Percentiles rank a stretch among this genome's conserved stretches.
Conservation (phyloP, 2,888 invertebrate genomes). For the Rotaria magnacalcarata region DNA sequence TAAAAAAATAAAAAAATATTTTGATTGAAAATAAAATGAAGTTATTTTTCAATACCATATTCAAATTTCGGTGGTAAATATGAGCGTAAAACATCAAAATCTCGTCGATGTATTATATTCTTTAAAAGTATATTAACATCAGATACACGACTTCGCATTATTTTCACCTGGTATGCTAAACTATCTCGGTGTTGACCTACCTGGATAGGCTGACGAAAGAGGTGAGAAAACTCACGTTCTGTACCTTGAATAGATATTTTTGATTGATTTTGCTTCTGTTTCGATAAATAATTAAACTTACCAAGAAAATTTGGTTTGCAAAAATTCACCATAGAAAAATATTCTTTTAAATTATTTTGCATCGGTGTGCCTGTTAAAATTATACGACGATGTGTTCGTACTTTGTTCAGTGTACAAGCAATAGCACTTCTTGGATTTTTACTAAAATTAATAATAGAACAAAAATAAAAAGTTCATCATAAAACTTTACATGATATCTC, state of each 20-base stretch:
- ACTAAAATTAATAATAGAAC: background rate
- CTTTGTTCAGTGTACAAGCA: constrained; percentile 67
- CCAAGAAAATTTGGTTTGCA: constrained; percentile 84
- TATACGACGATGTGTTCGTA: constrained; percentile 77
- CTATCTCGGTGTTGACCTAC: constrained; percentile 94
- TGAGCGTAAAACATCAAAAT: constrained; percentile 84
- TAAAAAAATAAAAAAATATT: background rate
- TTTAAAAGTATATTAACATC: constrained; percentile 87
- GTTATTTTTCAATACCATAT: constrained; percentile 64
- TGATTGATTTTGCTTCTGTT: background rate
- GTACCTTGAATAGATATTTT: constrained; percentile 65
- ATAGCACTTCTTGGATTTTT: background rate
- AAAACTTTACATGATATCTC: constrained; percentile 70
- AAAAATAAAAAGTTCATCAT: too few species aligned
- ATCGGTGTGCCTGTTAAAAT: constrained; percentile 94
- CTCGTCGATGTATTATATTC: constrained; percentile 81
- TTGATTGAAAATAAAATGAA: background rate
- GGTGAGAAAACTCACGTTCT: constrained; percentile 83
- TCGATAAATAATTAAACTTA: background rate
- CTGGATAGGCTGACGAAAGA: constrained; percentile 91
- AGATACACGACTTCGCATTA: constrained; percentile 84
- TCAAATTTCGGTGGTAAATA: constrained; percentile 93
- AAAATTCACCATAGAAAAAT: constrained; percentile 95
- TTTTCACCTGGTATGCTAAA: constrained; percentile 78
- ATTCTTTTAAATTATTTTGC: constrained; percentile 75